phyloP scores from a whole-genome alignment of 1,140 invertebrate species.

The Choristoneura fumiferana region DNA sequence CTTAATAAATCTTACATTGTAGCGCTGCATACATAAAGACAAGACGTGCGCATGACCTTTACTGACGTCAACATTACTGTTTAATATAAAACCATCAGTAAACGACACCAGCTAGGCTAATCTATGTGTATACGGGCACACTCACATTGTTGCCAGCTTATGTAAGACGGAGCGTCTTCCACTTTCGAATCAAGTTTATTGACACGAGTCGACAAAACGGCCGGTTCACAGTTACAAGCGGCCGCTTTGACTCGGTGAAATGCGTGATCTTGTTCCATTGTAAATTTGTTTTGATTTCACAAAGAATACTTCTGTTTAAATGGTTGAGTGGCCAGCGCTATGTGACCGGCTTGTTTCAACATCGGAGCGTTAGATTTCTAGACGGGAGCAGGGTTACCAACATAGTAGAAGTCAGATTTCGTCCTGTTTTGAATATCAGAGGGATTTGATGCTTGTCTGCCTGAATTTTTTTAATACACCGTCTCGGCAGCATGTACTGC shows the following conservation, averaged over 20 bases:
- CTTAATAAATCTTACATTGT: too few species aligned
- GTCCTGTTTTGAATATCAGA: too few species aligned
- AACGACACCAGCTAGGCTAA: slow-evolving; percentile 31
- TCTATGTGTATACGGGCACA: slow-evolving; percentile 51
- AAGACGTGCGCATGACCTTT: slow-evolving; percentile 1
- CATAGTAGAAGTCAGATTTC: too few species aligned
- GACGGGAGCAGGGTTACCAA: slow-evolving; percentile 25
- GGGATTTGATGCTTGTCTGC: too few species aligned
- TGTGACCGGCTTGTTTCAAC: slow-evolving; percentile 15
- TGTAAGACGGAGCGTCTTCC: slow-evolving; percentile 76
- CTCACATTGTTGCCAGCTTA: slow-evolving; percentile 73
- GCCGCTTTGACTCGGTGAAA: slow-evolving; percentile 55
- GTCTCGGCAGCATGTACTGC: too few species aligned
- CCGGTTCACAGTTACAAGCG: slow-evolving; percentile 71
- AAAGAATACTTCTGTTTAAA: slow-evolving; percentile 19
- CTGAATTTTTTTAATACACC: too few species aligned
- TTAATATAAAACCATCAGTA: slow-evolving; percentile 10
- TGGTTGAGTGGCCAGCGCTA: slow-evolving; percentile 14
- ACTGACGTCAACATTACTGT: slow-evolving; percentile 1
- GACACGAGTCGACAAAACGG: slow-evolving; percentile 73
- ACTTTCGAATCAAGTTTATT: slow-evolving; percentile 79
- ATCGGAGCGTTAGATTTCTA: slow-evolving; percentile 46
- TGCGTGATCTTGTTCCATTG: slow-evolving; percentile 18
- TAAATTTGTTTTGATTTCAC: slow-evolving; percentile 19
- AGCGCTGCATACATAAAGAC: too few species aligned